These are phyloP conservation scores for Acanthacorydalis orientalis DNA, from an alignment of 2,888 invertebrate species.

Conservation along the genomic window DNA sequence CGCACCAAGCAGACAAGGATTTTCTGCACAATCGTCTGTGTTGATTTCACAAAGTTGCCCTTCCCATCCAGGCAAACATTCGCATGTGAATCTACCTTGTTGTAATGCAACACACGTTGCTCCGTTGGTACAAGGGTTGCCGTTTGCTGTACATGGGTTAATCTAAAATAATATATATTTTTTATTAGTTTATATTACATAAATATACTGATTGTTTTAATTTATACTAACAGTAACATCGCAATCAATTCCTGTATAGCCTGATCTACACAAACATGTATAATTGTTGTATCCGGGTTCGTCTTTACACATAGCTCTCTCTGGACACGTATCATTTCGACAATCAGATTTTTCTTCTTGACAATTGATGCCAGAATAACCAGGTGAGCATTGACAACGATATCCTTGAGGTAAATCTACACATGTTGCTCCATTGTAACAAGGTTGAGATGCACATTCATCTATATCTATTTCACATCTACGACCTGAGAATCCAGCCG, in stretches of 20 bases:
- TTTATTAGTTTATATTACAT: not conserved
- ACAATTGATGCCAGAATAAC: slow-evolving; percentile 85
- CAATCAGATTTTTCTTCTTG: slow-evolving; percentile 88
- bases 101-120: slow-evolving; percentile 78
- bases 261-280: slow-evolving; percentile 84
- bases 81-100: slow-evolving; percentile 86
- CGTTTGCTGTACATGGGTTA: slow-evolving; percentile 76
- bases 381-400: slow-evolving; percentile 70
- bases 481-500: slow-evolving; percentile 84
- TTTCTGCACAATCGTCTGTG: slow-evolving; percentile 83
- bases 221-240: slow-evolving; percentile 56
- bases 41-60: slow-evolving; percentile 90
- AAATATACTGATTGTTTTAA: not conserved
- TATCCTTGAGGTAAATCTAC: slow-evolving; percentile 86
- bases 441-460: slow-evolving; percentile 87
- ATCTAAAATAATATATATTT: slow-evolving; percentile 35
- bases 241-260: slow-evolving; percentile 86
- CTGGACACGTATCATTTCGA: slow-evolving; percentile 77
- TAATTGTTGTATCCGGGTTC: slow-evolving; percentile 77
- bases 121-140: slow-evolving; percentile 82
- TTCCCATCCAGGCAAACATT: slow-evolving; percentile 94
- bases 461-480: slow-evolving; percentile 90
- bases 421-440: slow-evolving; percentile 85
- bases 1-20: slow-evolving; percentile 76
- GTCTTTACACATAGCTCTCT: slow-evolving; percentile 94